Percentiles rank a stretch among this genome's conserved stretches.
These are phyloP conservation scores for Opisthocomus hoazin DNA, from an alignment of 2,113 vertebrate species.

Conservation along the genomic window DNA sequence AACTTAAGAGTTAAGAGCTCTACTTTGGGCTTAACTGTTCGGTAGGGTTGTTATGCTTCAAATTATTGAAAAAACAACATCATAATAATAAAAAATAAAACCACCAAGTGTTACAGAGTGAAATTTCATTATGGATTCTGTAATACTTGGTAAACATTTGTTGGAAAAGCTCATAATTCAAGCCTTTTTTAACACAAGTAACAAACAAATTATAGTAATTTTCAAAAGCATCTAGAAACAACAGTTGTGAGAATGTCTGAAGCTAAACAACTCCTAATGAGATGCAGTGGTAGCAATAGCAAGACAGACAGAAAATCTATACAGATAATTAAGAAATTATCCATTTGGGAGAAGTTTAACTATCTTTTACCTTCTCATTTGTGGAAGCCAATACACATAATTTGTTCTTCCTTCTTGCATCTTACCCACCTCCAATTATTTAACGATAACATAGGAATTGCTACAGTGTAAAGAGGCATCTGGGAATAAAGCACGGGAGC, in stretches of 20 bases:
- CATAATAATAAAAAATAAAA: not conserved
- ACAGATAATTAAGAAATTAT: constrained; percentile 65
- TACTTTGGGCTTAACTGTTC: not conserved
- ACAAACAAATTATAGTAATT: constrained; percentile 62
- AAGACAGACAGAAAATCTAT: constrained; percentile 60
- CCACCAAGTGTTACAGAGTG: not conserved
- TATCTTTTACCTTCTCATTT: not conserved
- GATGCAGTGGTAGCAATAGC: constrained; percentile 37
- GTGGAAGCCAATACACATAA: not conserved
- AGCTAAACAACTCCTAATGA: constrained; percentile 54
- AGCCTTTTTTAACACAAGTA: constrained; percentile 25
- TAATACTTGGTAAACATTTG: constrained; percentile 4
- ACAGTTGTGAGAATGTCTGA: constrained; percentile 32
- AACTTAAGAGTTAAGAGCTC: not conserved
- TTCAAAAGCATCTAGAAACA: constrained; percentile 43
- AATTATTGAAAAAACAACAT: not conserved
- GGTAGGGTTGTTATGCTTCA: not conserved
- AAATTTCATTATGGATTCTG: constrained; percentile 18
- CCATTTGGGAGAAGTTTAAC: constrained; percentile 31
- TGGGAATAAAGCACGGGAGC: constrained; percentile 10
- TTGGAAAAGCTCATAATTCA: constrained; percentile 27
- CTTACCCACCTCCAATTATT: not conserved
- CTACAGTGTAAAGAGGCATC: not conserved
- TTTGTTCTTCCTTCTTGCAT: not conserved
- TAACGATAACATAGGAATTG: not conserved